A percentile compares a stretch with the other conserved stretches of the same genome.
Conservation (phyloP, 2,888 invertebrate species). For the Trimorus sp. region DNA sequence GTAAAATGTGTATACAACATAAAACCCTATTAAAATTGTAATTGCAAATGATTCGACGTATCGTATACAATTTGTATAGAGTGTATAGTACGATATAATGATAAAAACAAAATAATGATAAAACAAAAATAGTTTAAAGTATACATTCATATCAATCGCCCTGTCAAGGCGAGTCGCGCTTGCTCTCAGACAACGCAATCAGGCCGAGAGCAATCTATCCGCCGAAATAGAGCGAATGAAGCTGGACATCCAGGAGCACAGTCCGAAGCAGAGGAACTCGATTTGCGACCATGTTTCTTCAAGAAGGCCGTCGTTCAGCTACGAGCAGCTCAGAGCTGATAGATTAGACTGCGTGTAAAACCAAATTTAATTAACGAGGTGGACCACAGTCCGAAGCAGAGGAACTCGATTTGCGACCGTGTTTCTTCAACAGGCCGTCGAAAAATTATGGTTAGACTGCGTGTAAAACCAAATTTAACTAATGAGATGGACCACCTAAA, state of each 20-base stretch:
- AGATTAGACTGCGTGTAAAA: too few species aligned
- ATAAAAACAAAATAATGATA: too few species aligned
- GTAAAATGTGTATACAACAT: too few species aligned
- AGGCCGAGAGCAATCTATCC: conserved; percentile 76
- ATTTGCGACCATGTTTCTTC: conserved; percentile 77
- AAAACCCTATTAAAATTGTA: too few species aligned
- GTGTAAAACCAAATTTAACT: too few species aligned
- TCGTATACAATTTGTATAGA: too few species aligned
- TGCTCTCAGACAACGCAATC: conserved; percentile 77
- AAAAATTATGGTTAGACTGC: conserved; percentile 72
- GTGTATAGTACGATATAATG: too few species aligned
- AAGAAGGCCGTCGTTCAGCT: conserved; percentile 77
- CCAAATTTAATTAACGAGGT: too few species aligned
- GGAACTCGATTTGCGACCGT: conserved; percentile 77
- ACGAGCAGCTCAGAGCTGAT: conserved; percentile 76
- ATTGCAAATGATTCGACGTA: too few species aligned
- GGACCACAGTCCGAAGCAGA: conserved; percentile 75
- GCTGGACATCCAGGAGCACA: conserved; percentile 75
- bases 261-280: conserved; percentile 77
- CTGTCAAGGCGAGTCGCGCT: conserved; percentile 73
- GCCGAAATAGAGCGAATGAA: conserved; percentile 76
- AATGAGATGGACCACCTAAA: too few species aligned
- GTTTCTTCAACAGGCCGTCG: conserved; percentile 77
- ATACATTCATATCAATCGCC: conserved; percentile 77
- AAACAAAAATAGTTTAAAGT: too few species aligned